These are phyloP conservation scores for Daphoenositta chrysoptera DNA, from an alignment of 2,113 vertebrate genomes.

Conservation along the genomic window DNA sequence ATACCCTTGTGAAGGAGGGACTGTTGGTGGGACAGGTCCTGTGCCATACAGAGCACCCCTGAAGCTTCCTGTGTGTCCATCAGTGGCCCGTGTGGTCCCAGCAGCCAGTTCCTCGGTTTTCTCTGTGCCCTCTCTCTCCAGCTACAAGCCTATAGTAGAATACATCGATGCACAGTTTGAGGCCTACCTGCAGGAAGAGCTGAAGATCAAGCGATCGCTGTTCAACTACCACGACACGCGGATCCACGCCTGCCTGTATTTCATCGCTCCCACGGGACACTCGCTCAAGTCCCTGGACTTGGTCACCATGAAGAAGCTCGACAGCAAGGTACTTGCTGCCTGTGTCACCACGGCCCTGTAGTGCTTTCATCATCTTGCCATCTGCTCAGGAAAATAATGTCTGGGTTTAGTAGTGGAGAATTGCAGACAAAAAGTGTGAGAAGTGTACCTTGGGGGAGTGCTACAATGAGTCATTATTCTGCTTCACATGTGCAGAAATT, in stretches of 20 bases:
- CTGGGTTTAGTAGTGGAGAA: background rate
- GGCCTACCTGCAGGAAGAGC: slow-evolving; percentile 81
- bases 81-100: too few relatives aligned
- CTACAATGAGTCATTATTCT: background rate
- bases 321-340: slow-evolving; percentile 77
- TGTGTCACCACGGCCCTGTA: rapidly evolving
- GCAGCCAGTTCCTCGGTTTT: background rate
- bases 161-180: slow-evolving; percentile 83
- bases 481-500: background rate
- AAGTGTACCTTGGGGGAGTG: background rate
- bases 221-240: slow-evolving; percentile 82
- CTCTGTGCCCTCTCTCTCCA: background rate
- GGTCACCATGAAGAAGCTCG: slow-evolving; percentile 85
- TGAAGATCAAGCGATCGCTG: slow-evolving; percentile 81
- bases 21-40: background rate
- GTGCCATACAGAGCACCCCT: rapidly evolving
- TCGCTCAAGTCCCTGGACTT: slow-evolving; percentile 81
- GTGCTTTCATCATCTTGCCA: background rate
- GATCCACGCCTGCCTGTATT: slow-evolving; percentile 81
- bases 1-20: background rate
- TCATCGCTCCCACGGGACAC: slow-evolving; percentile 81
- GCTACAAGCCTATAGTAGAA: slow-evolving; percentile 82
- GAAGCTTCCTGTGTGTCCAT: too few relatives aligned
- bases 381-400: background rate
- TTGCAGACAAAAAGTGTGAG: background rate